Percentiles rank a stretch among this genome's conserved stretches.
Evolutionary conservation across 2,888 invertebrate species (phyloP).

Genomic region (Reticulitermes lucifugus): DNA sequence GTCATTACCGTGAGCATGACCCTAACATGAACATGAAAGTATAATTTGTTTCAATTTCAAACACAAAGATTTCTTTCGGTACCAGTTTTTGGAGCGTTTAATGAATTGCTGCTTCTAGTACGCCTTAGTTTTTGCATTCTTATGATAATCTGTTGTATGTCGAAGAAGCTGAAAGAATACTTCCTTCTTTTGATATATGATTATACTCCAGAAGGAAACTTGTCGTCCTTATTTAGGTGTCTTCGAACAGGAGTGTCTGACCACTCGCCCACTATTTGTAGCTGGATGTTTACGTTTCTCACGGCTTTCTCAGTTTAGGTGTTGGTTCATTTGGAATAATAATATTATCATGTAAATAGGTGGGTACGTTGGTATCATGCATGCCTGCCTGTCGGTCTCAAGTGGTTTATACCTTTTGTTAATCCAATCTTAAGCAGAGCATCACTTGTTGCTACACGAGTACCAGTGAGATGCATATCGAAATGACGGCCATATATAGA

Average conservation of each 20-base stretch:
- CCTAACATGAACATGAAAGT: too few species aligned
- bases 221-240: neutral
- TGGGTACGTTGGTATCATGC: neutral
- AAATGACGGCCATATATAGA: neutral
- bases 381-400: neutral
- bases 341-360: slow-evolving; percentile 16
- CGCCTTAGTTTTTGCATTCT: neutral
- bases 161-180: neutral
- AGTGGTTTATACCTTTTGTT: neutral
- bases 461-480: neutral
- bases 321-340: neutral
- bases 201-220: neutral
- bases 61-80: neutral
- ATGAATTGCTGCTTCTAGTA: neutral
- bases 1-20: too few species aligned
- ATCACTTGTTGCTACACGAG: neutral
- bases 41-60: too few species aligned
- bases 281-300: neutral
- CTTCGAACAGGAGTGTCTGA: neutral
- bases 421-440: neutral
- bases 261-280: neutral
- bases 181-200: neutral
- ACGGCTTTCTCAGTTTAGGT: neutral
- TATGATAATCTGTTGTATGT: neutral
- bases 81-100: neutral